Conservation (phyloP, 2,113 vertebrate genomes). For the crab-eating macaque (Macaca fascicularis) region T2T-MFA8v1.1 NC_088384.1:7315501-7316000, state of each 20-base stretch:
- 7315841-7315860: not conserved
- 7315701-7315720: not conserved
- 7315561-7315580: not conserved
- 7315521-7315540: not conserved
- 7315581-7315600: not conserved
- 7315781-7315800: accelerated
- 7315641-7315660: not conserved
- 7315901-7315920: not conserved
- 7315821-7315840: not conserved
- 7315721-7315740: accelerated
- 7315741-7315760: not conserved
- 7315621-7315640: accelerated
- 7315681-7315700: not conserved
- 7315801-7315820: not conserved
- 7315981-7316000: not conserved
- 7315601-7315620: not conserved
- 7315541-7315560: not conserved
- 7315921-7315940: not conserved
- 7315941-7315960: not conserved
- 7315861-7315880: accelerated
- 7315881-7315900: not conserved
- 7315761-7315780: no score
- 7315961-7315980: not conserved
- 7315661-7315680: not conserved
- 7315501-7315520: not conserved